Base-by-base conservation (phyloP, 2,888 invertebrate species). In the Cecidostiba fungosa region DNA sequence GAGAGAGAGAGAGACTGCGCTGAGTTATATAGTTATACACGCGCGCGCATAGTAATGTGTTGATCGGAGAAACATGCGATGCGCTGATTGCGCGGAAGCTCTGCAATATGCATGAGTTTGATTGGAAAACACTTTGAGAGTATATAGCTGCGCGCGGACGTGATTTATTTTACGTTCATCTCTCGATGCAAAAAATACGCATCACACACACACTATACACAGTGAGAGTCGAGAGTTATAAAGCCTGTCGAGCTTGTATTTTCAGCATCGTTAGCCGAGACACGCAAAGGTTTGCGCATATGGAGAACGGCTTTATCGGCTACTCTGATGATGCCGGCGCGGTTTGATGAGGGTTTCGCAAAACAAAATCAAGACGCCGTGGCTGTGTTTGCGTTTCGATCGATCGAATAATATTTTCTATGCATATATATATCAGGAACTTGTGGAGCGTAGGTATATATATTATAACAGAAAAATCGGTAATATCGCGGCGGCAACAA, bases 21-120 rank as follows among this genome's bases (percentile, higher is more conserved):
- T 8, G 54, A 0, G 1, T 59, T 29, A 78, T 69, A 78, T 43
- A 29, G 43, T 26, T 10, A 78, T 47, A 29, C 69, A 78, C 70
- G 70, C 29, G n/a, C 23, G 6, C 8, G 29, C 32, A 4, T 32
- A 59, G 29, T 50, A 43, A 74, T 26, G 47, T 19, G 29, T 6
- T 39, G n/a, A 70, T 16, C 16, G 47, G 12, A 54, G 43, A 54
- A 76, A 54, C 50, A 50, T 3, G 14, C 14, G 76, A 43, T 50
- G 19, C 76, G 54, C 26, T 19, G 76, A 76, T 76, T 59, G 47
- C 76, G 16, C n/a, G 74, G 74, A 74, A 74, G 74, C 50, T 39
- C 16, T 74, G 26, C n/a, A 54, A 50, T 74, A 47, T 26, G 50
- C 29, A 47, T n/a, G 59, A 36, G 32, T 77, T 77, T 77, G 59